Conservation (phyloP, 2,888 invertebrate species). For the Epinotia ramella region DNA sequence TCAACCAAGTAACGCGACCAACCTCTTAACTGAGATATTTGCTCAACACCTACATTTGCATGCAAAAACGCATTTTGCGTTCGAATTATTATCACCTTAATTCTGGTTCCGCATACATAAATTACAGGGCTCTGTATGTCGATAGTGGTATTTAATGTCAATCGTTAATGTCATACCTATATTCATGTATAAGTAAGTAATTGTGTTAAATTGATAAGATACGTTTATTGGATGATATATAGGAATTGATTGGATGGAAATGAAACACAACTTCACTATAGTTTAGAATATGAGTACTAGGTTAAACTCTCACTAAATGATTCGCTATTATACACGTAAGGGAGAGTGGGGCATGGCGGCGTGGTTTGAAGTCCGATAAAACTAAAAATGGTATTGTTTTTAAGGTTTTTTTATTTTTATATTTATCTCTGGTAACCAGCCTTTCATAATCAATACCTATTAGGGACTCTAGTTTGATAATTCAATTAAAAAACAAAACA, state of each 20-base stretch:
- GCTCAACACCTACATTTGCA: conserved; percentile 55
- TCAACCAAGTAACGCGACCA: conserved; percentile 67
- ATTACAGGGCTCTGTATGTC: conserved; percentile 37
- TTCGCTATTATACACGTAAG: neutral
- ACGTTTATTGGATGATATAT: neutral
- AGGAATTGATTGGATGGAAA: neutral
- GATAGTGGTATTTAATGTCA: conserved; percentile 18
- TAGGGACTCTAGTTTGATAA: no score
- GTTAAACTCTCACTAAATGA: neutral
- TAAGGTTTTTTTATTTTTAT: no score
- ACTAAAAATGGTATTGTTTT: no score
- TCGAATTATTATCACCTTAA: conserved; percentile 49
- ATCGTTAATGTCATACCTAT: neutral
- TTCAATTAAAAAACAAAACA: no score
- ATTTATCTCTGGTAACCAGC: no score
- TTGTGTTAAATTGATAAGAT: neutral
- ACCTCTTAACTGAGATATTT: conserved; percentile 69
- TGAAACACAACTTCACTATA: neutral
- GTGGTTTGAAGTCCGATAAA: no score
- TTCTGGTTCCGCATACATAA: conserved; percentile 46
- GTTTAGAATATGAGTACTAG: neutral
- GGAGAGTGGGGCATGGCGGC: no score
- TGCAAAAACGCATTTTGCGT: conserved; percentile 48
- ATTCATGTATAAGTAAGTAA: neutral
- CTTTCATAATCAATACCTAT: no score